phyloP scores from a whole-genome alignment of 2,797 vertebrate genomes.

The Fratercula arctica region DNA sequence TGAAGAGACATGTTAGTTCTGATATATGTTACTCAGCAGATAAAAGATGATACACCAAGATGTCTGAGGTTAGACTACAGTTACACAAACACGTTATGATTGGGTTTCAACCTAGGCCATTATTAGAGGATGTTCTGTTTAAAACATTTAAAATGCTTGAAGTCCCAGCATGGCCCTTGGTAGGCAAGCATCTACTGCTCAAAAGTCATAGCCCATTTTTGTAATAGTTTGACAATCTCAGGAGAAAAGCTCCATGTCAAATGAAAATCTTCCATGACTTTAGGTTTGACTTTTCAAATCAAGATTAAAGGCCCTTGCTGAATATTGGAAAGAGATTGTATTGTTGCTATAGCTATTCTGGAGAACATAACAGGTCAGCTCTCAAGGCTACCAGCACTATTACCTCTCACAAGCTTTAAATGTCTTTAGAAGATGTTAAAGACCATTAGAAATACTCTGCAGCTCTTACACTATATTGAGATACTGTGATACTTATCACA shows the following conservation, averaged over 20 bases:
- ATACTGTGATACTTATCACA: not conserved
- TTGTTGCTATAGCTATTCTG: not conserved
- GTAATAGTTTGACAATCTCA: not conserved
- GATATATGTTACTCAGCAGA: not conserved
- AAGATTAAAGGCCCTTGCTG: not conserved
- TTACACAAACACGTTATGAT: not conserved
- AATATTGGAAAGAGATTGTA: not conserved
- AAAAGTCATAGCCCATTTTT: not conserved
- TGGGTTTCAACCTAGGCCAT: not conserved
- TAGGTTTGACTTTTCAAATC: not conserved
- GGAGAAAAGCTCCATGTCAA: not conserved
- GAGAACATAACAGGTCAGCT: not conserved
- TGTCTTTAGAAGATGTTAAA: not conserved
- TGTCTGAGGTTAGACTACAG: not conserved
- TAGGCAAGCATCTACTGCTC: not conserved
- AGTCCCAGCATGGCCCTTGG: too few species aligned
- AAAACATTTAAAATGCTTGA: not conserved
- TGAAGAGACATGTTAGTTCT: not conserved
- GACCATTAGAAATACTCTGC: not conserved
- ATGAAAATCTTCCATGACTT: not conserved
- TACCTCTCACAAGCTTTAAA: not conserved
- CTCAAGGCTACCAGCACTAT: not conserved
- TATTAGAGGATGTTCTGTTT: not conserved
- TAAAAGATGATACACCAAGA: not conserved
- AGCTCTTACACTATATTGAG: not conserved